Base-by-base conservation (phyloP, 2,113 vertebrate genomes). In the Hemibagrus wyckioides region DNA sequence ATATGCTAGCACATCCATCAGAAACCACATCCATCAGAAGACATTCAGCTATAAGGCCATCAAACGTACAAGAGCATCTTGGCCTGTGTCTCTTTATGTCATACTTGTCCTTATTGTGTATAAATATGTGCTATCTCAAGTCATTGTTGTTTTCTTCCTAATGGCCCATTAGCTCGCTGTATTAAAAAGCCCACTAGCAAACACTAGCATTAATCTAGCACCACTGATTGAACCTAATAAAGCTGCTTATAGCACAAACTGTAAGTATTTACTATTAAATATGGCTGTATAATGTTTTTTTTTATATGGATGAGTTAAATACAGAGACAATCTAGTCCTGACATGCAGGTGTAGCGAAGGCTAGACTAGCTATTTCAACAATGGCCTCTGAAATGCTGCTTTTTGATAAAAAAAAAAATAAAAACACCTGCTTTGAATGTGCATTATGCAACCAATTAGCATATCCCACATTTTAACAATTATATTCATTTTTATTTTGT, bases 1-100 rank as follows among this genome's bases (percentile, higher is more conserved):
- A 14, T 61, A 82, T 82, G 80, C 84, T 79, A 76, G 61, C 54
- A 82, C 80, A 73, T 44, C 33, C 25, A 81, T 54, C 75, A 52
- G n/a, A 52, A 52, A n/a, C 25, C 50, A 59, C 65, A 59, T 41
- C 44, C 48, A 56, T 63, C 73, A 79, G 75, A 79, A 79, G 13
- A 48, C 41, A 76, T n/a, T 76, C n/a, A 52, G n/a, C 28, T n/a
- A n/a, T 14, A 76, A 15, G 41, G 41, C 73, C 41, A 79, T 79
- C 75, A 79, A n/a, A 48, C 5, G 21, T 75, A 25, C 71, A 75
- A 25, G 25, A 15, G 48, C 48, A 19, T 30, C 75, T 79, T 79
- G 75, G 48, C 75, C 75, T 52, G 28, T 79, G 28, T 54, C n/a
- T 77, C 25, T 50, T 50, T 9, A 17, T n/a, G 25, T 14, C 28